Base-by-base conservation (phyloP, 2,113 vertebrate species). In the Petroica traversi region DNA sequence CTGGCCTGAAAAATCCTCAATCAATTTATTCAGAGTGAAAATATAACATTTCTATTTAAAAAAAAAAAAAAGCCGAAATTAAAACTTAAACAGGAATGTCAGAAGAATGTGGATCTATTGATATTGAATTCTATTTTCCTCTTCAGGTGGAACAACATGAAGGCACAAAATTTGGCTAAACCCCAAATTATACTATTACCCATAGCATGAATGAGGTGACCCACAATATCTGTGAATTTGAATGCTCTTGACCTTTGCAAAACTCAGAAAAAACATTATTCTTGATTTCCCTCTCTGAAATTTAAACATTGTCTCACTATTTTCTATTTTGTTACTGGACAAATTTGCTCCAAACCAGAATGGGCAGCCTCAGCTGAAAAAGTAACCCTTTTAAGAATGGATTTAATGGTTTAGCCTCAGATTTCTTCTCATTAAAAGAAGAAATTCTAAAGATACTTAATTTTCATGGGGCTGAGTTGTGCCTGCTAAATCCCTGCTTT, bases 1-100 rank as follows among this genome's bases (percentile, higher is more conserved):
- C 64, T 93, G 46, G 43, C 41, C 73, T 95, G 82, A 95, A 55
- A 96, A 93, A 87, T 92, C 62, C 79, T 88, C 86, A 85, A 85
- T 73, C 87, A 51, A 72, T 95, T 95, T 94, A 89, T 61, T 77
- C 85, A 72, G 28, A 79, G 43, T 41, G 26, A 92, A 95, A 96
- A 94, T 78, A 77, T 41, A 95, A 92, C 51, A 74, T 74, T 91
- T 84, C 45, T 95, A n/a, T 48, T 41, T 88, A 71, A 64, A 79
- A 89, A n/a, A n/a, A n/a, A n/a, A n/a, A n/a, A n/a, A n/a, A n/a
- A n/a, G n/a, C n/a, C n/a, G n/a, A n/a, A n/a, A n/a, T n/a, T n/a
- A n/a, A n/a, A n/a, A n/a, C n/a, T n/a, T n/a, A n/a, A n/a, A n/a
- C n/a, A n/a, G n/a, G n/a, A n/a, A n/a, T n/a, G n/a, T 66, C 46